Evolutionary conservation across 2,888 invertebrate species (phyloP).

Genomic region (Athetis lepigone): DNA sequence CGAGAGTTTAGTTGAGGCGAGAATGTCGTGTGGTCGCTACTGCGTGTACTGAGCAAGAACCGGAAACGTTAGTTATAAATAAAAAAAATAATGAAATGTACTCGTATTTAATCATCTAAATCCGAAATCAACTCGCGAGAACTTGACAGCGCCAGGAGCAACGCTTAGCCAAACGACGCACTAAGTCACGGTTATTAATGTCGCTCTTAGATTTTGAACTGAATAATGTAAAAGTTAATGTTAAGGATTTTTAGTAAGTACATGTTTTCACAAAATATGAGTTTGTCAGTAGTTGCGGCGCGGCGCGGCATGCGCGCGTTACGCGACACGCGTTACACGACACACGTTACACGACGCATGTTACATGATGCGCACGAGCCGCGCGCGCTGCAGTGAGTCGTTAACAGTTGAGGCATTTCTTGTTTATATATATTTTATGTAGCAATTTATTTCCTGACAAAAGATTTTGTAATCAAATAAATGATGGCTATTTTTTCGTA

Average conservation of each 20-base stretch:
- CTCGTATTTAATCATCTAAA: too few species aligned
- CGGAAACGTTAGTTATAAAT: too few species aligned
- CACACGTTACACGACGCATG: not conserved
- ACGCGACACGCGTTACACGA: conserved; percentile 4
- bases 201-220: conserved; percentile 70
- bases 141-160: not conserved
- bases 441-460: conserved; percentile 88
- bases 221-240: conserved; percentile 73
- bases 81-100: too few species aligned
- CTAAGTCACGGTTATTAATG: not conserved
- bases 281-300: conserved; percentile 55
- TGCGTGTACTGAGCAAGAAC: too few species aligned
- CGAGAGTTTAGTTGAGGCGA: too few species aligned
- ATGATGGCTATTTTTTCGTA: conserved; percentile 85
- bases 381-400: conserved; percentile 52
- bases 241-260: conserved; percentile 72
- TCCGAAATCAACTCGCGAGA: too few species aligned
- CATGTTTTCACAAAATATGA: conserved; percentile 70
- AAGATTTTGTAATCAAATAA: conserved; percentile 89
- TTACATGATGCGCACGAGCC: conserved; percentile 19
- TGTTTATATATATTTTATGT: conserved; percentile 87
- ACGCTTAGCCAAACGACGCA: not conserved
- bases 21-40: too few species aligned
- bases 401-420: conserved; percentile 81
- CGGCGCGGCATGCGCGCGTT: conserved; percentile 9